Percentiles rank a stretch among this genome's conserved stretches.
These are phyloP conservation scores for Drosophila helvetica DNA, from an alignment of 2,888 invertebrate species.

Conservation along the genomic window DNA sequence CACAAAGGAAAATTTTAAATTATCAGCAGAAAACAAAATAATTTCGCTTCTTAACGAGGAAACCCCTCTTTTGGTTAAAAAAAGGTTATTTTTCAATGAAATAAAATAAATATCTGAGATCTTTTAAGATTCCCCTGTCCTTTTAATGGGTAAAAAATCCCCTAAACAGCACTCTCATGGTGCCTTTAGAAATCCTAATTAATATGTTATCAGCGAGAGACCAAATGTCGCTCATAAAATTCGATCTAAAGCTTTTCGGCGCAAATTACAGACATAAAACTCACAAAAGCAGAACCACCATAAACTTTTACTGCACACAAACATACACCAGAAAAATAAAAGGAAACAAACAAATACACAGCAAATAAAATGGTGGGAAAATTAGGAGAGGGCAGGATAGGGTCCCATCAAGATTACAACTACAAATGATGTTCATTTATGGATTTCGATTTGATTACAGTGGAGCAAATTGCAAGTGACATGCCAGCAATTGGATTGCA, in stretches of 20 bases:
- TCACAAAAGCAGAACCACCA: slow-evolving; percentile 58
- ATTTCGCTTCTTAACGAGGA: slow-evolving; percentile 19
- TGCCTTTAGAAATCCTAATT: slow-evolving; percentile 52
- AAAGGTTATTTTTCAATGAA: slow-evolving; percentile 9
- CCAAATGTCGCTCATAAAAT: slow-evolving; percentile 63
- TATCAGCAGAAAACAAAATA: slow-evolving; percentile 20
- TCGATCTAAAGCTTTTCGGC: slow-evolving; percentile 74
- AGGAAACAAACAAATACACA: slow-evolving; percentile 9
- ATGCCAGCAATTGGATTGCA: slow-evolving; percentile 84
- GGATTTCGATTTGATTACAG: slow-evolving; percentile 71
- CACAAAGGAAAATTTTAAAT: slow-evolving; percentile 21
- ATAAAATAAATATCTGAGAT: slow-evolving; percentile 12
- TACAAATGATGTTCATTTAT: slow-evolving; percentile 53
- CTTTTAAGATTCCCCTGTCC: slow-evolving; percentile 10
- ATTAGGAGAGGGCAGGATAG: background rate
- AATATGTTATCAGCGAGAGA: slow-evolving; percentile 59
- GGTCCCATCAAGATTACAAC: slow-evolving; percentile 61
- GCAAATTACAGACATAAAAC: slow-evolving; percentile 32
- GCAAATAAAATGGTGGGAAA: slow-evolving; percentile 30
- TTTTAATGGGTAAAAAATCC: slow-evolving; percentile 30
- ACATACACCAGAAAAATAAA: slow-evolving; percentile 24
- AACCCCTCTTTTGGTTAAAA: background rate
- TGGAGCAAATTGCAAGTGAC: slow-evolving; percentile 83
- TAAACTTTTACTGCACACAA: slow-evolving; percentile 66
- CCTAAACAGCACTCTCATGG: slow-evolving; percentile 6